A percentile compares a stretch with the other conserved stretches of the same genome.
These are phyloP conservation scores for Zaprionus lachaisei DNA, from an alignment of 1,140 invertebrate genomes.

Conservation along the genomic window DNA sequence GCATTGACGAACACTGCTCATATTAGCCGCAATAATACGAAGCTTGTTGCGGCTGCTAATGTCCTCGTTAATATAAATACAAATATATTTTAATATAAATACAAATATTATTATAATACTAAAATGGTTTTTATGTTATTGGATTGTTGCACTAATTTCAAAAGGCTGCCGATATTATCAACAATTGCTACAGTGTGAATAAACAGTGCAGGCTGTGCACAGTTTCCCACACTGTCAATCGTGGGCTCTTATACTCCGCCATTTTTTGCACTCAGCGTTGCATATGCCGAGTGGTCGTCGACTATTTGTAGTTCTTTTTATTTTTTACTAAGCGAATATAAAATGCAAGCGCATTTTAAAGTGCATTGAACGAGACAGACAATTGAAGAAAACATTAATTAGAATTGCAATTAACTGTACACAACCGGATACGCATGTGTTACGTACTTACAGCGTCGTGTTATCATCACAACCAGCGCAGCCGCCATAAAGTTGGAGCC, in stretches of 20 bases:
- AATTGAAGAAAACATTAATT: background rate
- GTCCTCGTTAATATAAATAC: background rate
- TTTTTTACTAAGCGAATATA: slow-evolving; percentile 23
- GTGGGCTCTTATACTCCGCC: slow-evolving; percentile 45
- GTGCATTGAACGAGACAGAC: slow-evolving; percentile 24
- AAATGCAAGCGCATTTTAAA: slow-evolving; percentile 45
- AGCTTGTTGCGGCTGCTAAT: background rate
- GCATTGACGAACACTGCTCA: background rate
- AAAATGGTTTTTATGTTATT: background rate
- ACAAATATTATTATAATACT: background rate
- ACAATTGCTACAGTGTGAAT: background rate
- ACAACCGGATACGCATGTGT: slow-evolving; percentile 63
- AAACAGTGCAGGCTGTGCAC: background rate
- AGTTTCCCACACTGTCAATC: slow-evolving; percentile 21
- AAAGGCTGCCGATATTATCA: background rate
- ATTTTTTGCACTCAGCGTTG: slow-evolving; percentile 74
- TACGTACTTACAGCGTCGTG: slow-evolving; percentile 55
- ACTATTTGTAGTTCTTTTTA: slow-evolving; percentile 33
- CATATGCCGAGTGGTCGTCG: slow-evolving; percentile 44
- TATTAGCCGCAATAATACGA: background rate
- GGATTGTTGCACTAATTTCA: background rate
- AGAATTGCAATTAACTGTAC: slow-evolving; percentile 20
- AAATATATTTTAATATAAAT: background rate
- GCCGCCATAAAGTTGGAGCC: slow-evolving; percentile 42
- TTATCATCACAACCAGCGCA: slow-evolving; percentile 44